These are phyloP conservation scores for Drosophila kikkawai DNA, from an alignment of 1,140 invertebrate genomes.

Conservation along the genomic window DNA sequence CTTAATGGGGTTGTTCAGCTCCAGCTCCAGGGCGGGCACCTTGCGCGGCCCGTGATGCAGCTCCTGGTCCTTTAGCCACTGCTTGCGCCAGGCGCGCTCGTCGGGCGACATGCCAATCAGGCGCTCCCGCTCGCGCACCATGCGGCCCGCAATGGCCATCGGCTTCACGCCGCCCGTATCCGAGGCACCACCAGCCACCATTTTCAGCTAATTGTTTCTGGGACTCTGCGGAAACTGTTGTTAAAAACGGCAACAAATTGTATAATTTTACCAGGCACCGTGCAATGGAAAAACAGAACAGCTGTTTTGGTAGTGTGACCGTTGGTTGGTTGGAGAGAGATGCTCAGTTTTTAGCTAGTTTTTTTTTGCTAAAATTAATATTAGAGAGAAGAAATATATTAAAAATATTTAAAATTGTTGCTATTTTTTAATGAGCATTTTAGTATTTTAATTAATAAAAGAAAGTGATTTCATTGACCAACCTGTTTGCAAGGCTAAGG, in stretches of 20 bases:
- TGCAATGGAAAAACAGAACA: constrained; percentile 24
- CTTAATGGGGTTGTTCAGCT: constrained; percentile 91
- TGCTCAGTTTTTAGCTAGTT: not conserved
- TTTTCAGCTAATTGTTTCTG: constrained; percentile 31
- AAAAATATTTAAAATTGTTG: not conserved
- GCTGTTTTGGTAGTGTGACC: constrained; percentile 23
- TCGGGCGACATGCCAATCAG: constrained; percentile 92
- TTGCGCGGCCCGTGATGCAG: constrained; percentile 90
- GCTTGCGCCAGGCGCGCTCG: constrained; percentile 92
- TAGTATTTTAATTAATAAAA: too few species aligned
- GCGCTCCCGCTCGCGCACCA: constrained; percentile 90
- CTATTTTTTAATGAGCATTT: too few species aligned
- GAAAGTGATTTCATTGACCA: too few species aligned
- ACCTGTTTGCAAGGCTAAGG: too few species aligned
- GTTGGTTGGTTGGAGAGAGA: too few species aligned
- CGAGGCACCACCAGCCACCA: constrained; percentile 81
- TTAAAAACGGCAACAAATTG: constrained; percentile 39
- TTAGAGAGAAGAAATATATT: not conserved
- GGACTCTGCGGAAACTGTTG: constrained; percentile 2
- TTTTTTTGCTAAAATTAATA: not conserved
- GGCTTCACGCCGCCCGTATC: constrained; percentile 88
- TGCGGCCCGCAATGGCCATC: constrained; percentile 91
- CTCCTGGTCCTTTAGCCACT: constrained; percentile 93
- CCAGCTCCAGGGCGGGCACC: constrained; percentile 88
- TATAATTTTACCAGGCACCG: constrained; percentile 28